Conservation (phyloP, 2,113 vertebrate species). For the Chaetura pelagica region DNA sequence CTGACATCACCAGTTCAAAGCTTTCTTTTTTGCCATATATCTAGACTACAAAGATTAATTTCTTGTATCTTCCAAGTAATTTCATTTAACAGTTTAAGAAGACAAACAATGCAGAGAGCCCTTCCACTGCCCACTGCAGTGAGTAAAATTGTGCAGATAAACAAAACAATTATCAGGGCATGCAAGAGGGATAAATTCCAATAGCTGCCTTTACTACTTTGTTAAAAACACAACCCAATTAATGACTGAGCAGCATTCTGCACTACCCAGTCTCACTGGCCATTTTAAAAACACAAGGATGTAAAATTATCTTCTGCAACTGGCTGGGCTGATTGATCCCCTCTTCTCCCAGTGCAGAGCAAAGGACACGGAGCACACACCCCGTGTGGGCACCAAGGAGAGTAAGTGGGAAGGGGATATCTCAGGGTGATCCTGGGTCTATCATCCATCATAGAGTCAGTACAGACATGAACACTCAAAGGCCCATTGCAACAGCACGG, state of each 20-base stretch:
- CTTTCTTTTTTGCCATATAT: neutral
- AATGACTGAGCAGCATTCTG: neutral
- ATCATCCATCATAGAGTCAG: neutral
- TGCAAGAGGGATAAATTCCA: slow-evolving; percentile 23
- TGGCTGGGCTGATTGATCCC: accelerated
- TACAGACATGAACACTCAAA: neutral
- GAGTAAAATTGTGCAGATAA: slow-evolving; percentile 40
- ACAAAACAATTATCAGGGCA: slow-evolving; percentile 46
- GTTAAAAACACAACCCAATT: slow-evolving; percentile 26
- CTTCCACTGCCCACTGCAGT: neutral
- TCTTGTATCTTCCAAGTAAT: slow-evolving; percentile 56
- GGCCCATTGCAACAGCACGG: neutral
- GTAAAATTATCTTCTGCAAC: neutral
- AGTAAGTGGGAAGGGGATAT: accelerated
- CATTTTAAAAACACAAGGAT: neutral
- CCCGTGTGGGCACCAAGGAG: accelerated
- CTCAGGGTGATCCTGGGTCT: neutral
- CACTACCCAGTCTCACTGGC: neutral
- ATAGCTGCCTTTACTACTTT: neutral
- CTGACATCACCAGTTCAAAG: slow-evolving; percentile 49
- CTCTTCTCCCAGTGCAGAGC: too few relatives aligned
- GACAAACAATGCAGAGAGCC: slow-evolving; percentile 27
- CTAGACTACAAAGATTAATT: slow-evolving; percentile 63
- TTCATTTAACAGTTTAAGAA: slow-evolving; percentile 55
- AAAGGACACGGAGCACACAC: neutral